These are phyloP conservation scores for Caenorhabditis wallacei DNA, from an alignment of 2,888 invertebrate species.

Conservation along the genomic window DNA sequence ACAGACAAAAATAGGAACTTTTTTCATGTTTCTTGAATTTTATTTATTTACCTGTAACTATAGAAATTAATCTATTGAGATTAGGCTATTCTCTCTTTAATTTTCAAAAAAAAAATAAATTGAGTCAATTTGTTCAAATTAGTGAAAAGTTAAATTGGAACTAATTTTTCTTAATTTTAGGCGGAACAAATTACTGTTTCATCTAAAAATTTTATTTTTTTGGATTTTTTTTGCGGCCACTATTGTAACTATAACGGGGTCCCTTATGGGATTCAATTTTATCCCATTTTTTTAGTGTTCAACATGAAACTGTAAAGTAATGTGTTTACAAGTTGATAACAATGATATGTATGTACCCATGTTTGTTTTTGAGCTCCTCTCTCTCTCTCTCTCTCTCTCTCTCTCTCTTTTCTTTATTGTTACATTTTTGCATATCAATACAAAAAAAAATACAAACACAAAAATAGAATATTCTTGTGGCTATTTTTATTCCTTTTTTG, in stretches of 20 bases:
- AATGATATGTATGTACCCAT: conserved; percentile 20
- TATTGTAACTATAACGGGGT: not conserved
- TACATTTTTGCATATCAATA: not conserved
- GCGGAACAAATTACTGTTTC: conserved; percentile 1
- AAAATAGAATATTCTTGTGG: not conserved
- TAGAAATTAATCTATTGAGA: no score
- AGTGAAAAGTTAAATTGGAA: not conserved
- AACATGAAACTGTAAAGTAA: conserved; percentile 2
- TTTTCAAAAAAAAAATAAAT: no score
- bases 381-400: not conserved
- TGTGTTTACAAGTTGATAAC: conserved; percentile 18
- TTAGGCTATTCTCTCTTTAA: no score
- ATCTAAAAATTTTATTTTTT: no score
- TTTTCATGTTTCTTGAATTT: no score
- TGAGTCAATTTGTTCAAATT: conserved; percentile 15
- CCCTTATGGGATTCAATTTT: not conserved
- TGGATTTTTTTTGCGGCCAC: no score
- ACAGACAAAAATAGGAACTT: not conserved
- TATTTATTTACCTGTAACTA: no score
- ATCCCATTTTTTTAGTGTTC: not conserved
- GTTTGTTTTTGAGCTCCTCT: conserved; percentile 23
- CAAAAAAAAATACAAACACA: not conserved
- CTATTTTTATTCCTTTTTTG: conserved; percentile 10
- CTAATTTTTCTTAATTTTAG: not conserved
- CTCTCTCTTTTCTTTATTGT: not conserved